Conservation (phyloP, 2,888 invertebrate genomes). For the Thelaira solivaga region DNA sequence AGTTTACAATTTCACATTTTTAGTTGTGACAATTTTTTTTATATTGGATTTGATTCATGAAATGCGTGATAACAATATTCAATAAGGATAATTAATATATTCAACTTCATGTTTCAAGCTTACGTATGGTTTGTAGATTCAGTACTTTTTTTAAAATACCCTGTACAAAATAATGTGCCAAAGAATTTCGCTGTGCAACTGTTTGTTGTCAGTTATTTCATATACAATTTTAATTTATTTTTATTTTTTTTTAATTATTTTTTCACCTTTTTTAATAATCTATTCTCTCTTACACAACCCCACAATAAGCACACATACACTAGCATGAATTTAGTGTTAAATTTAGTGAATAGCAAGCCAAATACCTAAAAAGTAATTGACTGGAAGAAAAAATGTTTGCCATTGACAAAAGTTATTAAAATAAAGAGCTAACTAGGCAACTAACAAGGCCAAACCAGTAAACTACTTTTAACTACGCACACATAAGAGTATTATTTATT, state of each 20-base stretch:
- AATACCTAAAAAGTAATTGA: constrained; percentile 2
- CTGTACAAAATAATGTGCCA: not conserved
- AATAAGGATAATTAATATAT: no score
- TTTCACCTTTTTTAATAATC: no score
- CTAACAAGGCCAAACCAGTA: not conserved
- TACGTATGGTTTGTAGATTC: no score
- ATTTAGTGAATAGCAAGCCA: constrained; percentile 12
- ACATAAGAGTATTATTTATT: no score
- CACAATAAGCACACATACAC: no score
- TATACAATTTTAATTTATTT: constrained; percentile 9
- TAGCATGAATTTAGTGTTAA: constrained; percentile 3
- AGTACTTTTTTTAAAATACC: not conserved
- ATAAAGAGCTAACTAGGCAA: not conserved
- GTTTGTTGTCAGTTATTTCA: constrained; percentile 42
- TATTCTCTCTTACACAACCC: no score
- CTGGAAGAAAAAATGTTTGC: not conserved
- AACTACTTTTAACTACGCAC: not conserved
- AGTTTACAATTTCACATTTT: no score
- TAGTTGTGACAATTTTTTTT: no score
- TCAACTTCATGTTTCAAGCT: no score
- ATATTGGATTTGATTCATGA: no score
- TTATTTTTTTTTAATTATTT: not conserved
- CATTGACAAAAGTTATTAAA: not conserved
- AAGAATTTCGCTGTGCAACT: no score
- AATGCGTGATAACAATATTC: no score